These are phyloP conservation scores for Tetragnatha versicolor DNA, from an alignment of 1,140 invertebrate species.

Conservation along the genomic window DNA sequence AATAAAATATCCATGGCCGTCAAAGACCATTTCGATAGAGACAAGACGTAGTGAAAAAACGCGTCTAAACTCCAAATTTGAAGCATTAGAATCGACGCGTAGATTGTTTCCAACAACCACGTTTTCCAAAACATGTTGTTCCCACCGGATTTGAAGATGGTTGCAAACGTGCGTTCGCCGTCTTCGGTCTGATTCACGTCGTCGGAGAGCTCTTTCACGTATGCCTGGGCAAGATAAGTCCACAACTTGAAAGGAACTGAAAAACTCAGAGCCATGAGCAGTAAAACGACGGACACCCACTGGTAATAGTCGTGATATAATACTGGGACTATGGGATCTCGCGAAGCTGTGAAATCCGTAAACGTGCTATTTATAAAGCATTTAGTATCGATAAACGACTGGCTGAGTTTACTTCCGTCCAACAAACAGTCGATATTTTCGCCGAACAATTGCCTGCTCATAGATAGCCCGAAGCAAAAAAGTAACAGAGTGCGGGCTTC, in stretches of 20 bases:
- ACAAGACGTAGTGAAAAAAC: neutral
- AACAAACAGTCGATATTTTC: neutral
- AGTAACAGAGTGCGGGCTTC: neutral
- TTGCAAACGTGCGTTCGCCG: neutral
- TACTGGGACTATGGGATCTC: no score
- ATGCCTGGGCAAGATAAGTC: neutral
- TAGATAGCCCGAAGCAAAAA: neutral
- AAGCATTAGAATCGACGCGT: neutral
- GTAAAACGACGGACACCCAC: neutral
- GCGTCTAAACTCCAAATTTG: neutral
- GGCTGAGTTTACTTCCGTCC: neutral
- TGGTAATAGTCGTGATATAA: constrained; percentile 30
- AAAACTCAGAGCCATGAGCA: neutral
- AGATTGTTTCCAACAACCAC: neutral
- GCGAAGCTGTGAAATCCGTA: neutral
- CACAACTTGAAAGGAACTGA: neutral
- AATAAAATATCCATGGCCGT: neutral
- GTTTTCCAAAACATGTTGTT: constrained; percentile 3
- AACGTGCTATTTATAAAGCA: constrained; percentile 13
- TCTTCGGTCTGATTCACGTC: neutral
- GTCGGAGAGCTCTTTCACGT: neutral
- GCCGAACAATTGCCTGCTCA: neutral
- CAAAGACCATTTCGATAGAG: neutral
- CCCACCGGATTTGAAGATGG: neutral
- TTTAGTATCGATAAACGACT: neutral